phyloP scores from a whole-genome alignment of 2,888 invertebrate species.

The Thysanoteuthis rhombus region DNA sequence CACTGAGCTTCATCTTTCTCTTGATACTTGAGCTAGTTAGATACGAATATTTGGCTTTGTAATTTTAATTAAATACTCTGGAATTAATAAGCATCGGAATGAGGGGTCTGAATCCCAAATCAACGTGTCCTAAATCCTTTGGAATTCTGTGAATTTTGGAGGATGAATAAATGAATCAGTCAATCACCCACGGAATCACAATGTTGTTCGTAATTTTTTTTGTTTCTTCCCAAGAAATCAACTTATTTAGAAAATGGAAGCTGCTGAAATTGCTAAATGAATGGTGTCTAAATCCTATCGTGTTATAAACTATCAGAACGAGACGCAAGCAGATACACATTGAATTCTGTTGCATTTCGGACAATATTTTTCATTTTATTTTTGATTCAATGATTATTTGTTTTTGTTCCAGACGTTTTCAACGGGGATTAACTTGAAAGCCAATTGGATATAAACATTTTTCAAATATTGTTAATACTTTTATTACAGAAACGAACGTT shows the following conservation, averaged over 20 bases:
- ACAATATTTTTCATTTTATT: no score
- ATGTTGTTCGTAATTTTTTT: neutral
- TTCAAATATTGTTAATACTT: no score
- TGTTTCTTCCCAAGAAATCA: neutral
- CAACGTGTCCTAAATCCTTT: neutral
- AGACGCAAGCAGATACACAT: neutral
- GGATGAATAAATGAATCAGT: neutral
- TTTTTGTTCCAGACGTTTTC: no score
- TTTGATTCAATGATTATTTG: no score
- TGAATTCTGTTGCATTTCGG: no score
- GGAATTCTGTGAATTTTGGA: neutral
- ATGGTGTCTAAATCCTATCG: neutral
- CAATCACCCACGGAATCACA: neutral
- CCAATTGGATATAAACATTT: no score
- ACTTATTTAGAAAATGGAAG: neutral
- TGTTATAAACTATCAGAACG: no score
- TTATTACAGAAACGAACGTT: no score
- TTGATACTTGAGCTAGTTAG: neutral
- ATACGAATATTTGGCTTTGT: neutral
- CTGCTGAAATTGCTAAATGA: neutral
- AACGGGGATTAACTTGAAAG: no score
- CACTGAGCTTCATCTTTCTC: neutral
- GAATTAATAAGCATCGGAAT: neutral
- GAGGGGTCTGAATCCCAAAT: neutral
- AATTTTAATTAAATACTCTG: neutral